A percentile compares a stretch with the other conserved stretches of the same genome.
Conservation (phyloP, 1,140 invertebrate species). For the Trachelipus rathkii region DNA sequence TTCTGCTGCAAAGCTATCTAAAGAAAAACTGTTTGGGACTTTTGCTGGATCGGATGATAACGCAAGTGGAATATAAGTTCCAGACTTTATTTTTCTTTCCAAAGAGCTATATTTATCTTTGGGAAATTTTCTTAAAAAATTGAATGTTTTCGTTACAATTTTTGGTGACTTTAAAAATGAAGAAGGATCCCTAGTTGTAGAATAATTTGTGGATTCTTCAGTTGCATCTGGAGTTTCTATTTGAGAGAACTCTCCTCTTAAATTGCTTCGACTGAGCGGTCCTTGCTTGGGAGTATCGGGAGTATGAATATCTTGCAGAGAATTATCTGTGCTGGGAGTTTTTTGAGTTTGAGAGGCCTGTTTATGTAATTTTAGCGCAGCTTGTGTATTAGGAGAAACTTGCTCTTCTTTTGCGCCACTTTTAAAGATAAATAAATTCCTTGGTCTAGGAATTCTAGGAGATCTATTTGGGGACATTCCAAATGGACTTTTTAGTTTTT, state of each 20-base stretch:
- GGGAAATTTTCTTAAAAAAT: conserved; percentile 41
- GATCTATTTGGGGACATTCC: conserved; percentile 43
- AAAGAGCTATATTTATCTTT: conserved; percentile 43
- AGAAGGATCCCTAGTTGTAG: conserved; percentile 29
- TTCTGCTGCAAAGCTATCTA: conserved; percentile 43
- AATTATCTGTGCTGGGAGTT: conserved; percentile 42
- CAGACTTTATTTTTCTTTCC: conserved; percentile 43
- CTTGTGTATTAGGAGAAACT: conserved; percentile 35
- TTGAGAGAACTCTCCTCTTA: conserved; percentile 19
- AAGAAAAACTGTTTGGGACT: conserved; percentile 44
- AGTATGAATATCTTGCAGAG: conserved; percentile 36
- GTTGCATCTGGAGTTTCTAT: conserved; percentile 27
- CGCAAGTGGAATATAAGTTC: conserved; percentile 32
- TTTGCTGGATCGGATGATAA: conserved; percentile 31
- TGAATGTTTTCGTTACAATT: conserved; percentile 43
- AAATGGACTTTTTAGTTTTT: conserved; percentile 38
- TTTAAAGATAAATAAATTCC: conserved; percentile 43
- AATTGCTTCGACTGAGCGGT: conserved; percentile 29
- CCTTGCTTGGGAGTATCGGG: conserved; percentile 40
- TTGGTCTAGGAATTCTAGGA: conserved; percentile 42
- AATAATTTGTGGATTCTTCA: conserved; percentile 25
- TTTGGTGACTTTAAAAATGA: conserved; percentile 43
- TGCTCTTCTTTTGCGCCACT: conserved; percentile 38
- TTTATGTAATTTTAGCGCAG: conserved; percentile 33
- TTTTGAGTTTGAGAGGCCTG: conserved; percentile 37